Percentiles rank a stretch among this genome's conserved stretches.
Evolutionary conservation across 2,113 vertebrate genomes (phyloP).

Genomic region (Tragelaphus scriptus): DNA sequence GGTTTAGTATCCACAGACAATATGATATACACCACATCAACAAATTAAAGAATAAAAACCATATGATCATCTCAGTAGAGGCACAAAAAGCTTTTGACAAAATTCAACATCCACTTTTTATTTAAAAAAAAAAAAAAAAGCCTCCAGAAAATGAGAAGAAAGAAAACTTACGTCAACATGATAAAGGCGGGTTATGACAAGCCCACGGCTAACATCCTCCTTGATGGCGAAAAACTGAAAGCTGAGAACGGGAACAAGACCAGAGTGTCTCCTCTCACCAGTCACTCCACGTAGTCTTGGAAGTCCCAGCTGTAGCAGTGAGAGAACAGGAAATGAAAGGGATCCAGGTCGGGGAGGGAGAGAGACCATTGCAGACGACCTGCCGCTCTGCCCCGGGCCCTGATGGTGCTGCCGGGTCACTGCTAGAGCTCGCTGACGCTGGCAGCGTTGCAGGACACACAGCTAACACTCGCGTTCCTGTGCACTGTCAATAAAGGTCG

Average conservation of each 20-base stretch:
- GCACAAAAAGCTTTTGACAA: not conserved
- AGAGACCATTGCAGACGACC: not conserved
- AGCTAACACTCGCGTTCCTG: fast-evolving
- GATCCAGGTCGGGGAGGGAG: not conserved
- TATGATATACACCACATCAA: not conserved
- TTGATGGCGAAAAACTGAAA: not conserved
- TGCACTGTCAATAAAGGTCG: not conserved
- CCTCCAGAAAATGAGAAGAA: not conserved
- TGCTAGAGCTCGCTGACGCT: fast-evolving
- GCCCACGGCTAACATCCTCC: not conserved
- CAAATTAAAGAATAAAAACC: not conserved
- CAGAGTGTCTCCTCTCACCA: not conserved
- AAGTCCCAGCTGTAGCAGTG: not conserved
- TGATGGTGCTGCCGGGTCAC: not conserved
- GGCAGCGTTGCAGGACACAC: fast-evolving
- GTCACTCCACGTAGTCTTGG: not conserved
- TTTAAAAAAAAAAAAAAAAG: not conserved
- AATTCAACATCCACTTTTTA: not conserved
- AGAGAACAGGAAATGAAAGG: not conserved
- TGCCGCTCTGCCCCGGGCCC: fast-evolving
- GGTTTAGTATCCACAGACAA: not conserved
- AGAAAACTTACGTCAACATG: not conserved
- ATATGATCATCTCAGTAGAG: not conserved
- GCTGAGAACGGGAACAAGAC: not conserved
- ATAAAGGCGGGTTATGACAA: not conserved